phyloP scores from a whole-genome alignment of 2,888 invertebrate species.

The Trichogramma dendrolimi region DNA sequence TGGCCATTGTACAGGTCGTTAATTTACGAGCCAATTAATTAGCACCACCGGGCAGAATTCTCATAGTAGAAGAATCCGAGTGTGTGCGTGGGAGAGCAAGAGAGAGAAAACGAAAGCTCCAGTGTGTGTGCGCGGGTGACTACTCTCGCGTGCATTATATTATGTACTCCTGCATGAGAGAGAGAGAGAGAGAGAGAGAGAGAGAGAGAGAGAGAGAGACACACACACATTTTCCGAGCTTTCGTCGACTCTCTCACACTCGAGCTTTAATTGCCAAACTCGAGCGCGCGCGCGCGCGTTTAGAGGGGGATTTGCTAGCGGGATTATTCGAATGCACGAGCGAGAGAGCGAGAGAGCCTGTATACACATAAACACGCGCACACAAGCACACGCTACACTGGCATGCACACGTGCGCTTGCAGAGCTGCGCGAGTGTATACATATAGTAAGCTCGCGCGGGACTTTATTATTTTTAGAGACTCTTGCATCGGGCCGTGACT shows the following conservation, averaged over 20 bases:
- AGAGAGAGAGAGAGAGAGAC: background rate
- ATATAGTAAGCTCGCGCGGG: no score
- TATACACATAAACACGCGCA: no score
- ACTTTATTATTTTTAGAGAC: no score
- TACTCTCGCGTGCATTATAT: background rate
- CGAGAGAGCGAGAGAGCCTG: no score
- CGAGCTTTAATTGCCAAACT: background rate
- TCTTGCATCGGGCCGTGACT: no score
- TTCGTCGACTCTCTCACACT: background rate
- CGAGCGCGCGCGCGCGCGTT: no score
- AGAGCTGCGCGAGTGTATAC: no score
- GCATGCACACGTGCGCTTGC: no score
- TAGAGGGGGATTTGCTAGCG: no score
- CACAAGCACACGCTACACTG: no score
- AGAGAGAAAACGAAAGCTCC: background rate
- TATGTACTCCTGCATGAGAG: background rate
- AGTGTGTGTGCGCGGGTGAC: background rate
- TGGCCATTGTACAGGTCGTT: conserved; percentile 44
- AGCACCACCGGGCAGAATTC: conserved; percentile 29
- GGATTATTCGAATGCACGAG: no score
- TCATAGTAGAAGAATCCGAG: background rate
- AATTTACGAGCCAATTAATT: conserved; percentile 53
- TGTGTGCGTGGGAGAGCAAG: conserved; percentile 4
- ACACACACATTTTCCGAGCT: background rate
- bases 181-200: conserved; percentile 1